These are phyloP conservation scores for Cervus canadensis DNA, from an alignment of 2,113 vertebrate genomes.

Conservation along the genomic window DNA sequence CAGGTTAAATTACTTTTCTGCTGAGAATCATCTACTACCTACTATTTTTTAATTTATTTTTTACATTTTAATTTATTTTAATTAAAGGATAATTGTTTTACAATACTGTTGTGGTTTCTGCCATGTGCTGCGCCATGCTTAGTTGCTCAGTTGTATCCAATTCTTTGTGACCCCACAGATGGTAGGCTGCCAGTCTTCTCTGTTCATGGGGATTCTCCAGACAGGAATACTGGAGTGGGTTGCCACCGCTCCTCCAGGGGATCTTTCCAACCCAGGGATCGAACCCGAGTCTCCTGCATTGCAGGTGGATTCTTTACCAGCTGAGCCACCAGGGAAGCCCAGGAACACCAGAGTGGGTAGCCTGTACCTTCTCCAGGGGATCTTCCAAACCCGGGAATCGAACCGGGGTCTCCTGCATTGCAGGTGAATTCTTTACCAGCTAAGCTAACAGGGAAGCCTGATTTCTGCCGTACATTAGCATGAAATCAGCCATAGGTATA, in stretches of 20 bases:
- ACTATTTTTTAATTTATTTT: not conserved
- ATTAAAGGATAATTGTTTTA: not conserved
- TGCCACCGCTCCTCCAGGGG: rapidly evolving
- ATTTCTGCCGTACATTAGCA: not conserved
- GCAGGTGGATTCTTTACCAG: not conserved
- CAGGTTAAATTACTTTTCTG: not conserved
- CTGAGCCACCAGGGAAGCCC: not conserved
- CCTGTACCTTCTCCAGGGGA: not conserved
- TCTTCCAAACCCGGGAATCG: not conserved
- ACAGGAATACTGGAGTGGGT: not conserved
- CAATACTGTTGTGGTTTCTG: not conserved
- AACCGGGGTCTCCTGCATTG: not conserved
- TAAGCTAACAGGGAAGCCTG: not conserved
- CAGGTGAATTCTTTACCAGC: not conserved
- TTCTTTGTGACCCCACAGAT: not conserved
- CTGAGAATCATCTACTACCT: not conserved
- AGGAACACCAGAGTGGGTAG: not conserved
- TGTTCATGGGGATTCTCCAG: not conserved
- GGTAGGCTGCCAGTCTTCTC: not conserved
- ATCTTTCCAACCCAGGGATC: not conserved
- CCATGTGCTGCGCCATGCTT: not conserved
- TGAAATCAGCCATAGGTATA: not conserved
- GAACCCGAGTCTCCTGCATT: not conserved
- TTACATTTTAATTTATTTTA: not conserved
- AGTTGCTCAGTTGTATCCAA: not conserved